Evolutionary conservation across 2,113 vertebrate species (phyloP).

Genomic region (Grallaria varia): DNA sequence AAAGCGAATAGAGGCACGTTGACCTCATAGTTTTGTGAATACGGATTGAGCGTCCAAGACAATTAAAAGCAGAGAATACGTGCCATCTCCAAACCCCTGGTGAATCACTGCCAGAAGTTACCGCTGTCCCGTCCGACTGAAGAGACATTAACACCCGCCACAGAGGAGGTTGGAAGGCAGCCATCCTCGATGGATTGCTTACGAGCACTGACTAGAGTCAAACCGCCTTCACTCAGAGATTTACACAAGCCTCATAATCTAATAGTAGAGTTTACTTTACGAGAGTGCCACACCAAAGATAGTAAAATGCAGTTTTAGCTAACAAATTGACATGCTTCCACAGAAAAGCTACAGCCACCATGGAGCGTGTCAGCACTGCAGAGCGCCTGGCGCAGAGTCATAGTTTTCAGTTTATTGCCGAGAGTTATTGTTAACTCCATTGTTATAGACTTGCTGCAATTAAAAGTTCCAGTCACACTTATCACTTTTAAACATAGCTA

Average conservation of each 20-base stretch:
- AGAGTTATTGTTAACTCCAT: slow-evolving; percentile 55
- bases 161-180: slow-evolving; percentile 39
- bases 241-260: slow-evolving; percentile 51
- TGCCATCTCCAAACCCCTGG: slow-evolving; percentile 1
- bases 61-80: slow-evolving; percentile 45
- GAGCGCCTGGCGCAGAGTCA: background rate
- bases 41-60: slow-evolving; percentile 10
- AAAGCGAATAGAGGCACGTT: slow-evolving; percentile 35
- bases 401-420: slow-evolving; percentile 8
- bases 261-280: slow-evolving; percentile 63
- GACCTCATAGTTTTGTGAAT: slow-evolving; percentile 48
- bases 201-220: slow-evolving; percentile 26
- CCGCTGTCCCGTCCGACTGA: background rate
- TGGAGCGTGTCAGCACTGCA: background rate
- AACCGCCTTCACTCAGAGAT: slow-evolving; percentile 44
- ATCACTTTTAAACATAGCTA: background rate
- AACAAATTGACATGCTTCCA: slow-evolving; percentile 10
- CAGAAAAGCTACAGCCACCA: slow-evolving; percentile 16
- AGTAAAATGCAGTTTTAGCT: slow-evolving; percentile 60
- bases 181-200: slow-evolving; percentile 29
- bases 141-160: background rate
- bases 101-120: background rate
- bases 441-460: slow-evolving; percentile 32
- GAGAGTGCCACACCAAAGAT: slow-evolving; percentile 63
- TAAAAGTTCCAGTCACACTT: slow-evolving; percentile 27